A percentile compares a stretch with the other conserved stretches of the same genome.
Conservation (phyloP, 35 echinoderm and acorn worm species). For the Ophioderma brevispina region DNA sequence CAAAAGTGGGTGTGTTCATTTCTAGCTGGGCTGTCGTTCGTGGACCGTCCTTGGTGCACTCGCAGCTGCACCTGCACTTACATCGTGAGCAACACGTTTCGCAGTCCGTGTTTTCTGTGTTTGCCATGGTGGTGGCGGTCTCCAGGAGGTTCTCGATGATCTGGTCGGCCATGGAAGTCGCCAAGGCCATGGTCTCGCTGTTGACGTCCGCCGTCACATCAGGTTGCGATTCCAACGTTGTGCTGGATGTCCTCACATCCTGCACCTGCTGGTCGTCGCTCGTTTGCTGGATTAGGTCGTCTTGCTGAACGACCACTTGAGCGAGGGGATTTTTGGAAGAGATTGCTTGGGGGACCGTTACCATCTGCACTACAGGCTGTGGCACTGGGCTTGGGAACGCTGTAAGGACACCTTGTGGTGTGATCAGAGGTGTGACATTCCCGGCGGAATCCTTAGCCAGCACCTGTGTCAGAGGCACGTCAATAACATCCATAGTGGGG, state of each 20-base stretch:
- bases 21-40: not conserved
- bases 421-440: not conserved
- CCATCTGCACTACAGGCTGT: not conserved
- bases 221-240: no score
- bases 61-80: not conserved
- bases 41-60: not conserved
- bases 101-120: not conserved
- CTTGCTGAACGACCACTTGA: not conserved
- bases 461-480: not conserved
- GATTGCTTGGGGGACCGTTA: not conserved
- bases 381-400: not conserved
- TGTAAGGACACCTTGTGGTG: not conserved
- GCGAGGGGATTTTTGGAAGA: not conserved
- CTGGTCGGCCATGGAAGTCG: not conserved
- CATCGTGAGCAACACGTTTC: not conserved
- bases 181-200: not conserved
- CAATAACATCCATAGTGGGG: not conserved
- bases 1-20: constrained; percentile 1
- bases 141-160: not conserved
- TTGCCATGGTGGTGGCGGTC: not conserved
- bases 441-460: not conserved
- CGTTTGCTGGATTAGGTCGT: not conserved
- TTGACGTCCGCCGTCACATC: no score
- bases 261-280: no score
- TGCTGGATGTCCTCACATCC: no score